A percentile compares a stretch with the other conserved stretches of the same genome.
phyloP scores from a whole-genome alignment of 2,797 vertebrate species.

The Cyclura pinguis region DNA sequence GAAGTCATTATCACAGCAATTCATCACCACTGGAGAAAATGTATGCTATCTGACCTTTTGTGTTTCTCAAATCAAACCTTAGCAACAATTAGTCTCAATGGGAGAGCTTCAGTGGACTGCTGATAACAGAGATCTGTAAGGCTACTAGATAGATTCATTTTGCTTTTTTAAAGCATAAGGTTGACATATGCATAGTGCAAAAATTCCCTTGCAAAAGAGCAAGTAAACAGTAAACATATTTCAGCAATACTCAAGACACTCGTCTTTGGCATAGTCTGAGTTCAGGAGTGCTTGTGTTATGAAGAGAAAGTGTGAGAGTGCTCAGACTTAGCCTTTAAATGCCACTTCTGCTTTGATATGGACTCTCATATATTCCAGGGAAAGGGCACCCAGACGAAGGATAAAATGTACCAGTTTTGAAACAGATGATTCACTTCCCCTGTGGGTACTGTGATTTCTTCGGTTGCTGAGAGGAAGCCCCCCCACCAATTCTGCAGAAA shows the following conservation, averaged over 20 bases:
- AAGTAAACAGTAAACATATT: not conserved
- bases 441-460: conserved; percentile 5
- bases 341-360: not conserved
- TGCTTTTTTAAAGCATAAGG: too few relatives aligned
- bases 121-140: too few relatives aligned
- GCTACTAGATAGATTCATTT: too few relatives aligned
- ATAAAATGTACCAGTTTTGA: conserved; percentile 1
- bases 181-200: too few relatives aligned
- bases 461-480: not conserved
- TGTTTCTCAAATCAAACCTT: too few relatives aligned
- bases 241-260: not conserved
- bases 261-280: not conserved
- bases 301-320: not conserved
- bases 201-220: too few relatives aligned
- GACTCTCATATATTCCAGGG: not conserved
- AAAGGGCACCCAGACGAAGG: not conserved
- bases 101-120: too few relatives aligned
- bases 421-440: not conserved
- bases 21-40: too few relatives aligned
- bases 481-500: not conserved
- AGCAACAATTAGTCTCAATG: too few relatives aligned
- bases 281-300: conserved; percentile 3
- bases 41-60: too few relatives aligned
- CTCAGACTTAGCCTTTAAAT: not conserved
- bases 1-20: too few relatives aligned